A percentile compares a stretch with the other conserved stretches of the same genome.
These are phyloP conservation scores for Gymnocypris eckloni DNA, from an alignment of 2,797 vertebrate species.

Conservation along the genomic window DNA sequence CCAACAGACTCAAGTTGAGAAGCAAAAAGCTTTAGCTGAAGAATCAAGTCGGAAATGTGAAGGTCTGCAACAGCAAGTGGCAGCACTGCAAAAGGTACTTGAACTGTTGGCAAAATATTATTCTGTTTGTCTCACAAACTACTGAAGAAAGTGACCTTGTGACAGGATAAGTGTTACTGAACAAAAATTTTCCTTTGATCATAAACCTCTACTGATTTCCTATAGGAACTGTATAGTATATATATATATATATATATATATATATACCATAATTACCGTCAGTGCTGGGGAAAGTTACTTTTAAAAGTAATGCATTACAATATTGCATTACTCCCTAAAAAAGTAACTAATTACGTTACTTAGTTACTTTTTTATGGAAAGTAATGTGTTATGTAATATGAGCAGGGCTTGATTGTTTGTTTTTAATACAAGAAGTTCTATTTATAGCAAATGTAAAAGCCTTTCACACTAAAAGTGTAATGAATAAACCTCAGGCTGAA, in stretches of 20 bases:
- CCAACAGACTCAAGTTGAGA: constrained; percentile 87
- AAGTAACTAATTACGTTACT: too few species aligned
- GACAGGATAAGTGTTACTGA: not conserved
- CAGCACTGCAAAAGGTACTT: constrained; percentile 84
- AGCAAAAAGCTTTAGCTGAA: constrained; percentile 84
- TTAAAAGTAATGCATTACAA: too few species aligned
- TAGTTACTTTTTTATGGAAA: too few species aligned
- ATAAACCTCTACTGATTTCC: constrained; percentile 6
- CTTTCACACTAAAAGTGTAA: too few species aligned
- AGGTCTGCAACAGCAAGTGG: constrained; percentile 83
- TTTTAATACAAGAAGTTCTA: too few species aligned
- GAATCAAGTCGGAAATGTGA: constrained; percentile 84
- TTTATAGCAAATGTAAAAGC: too few species aligned
- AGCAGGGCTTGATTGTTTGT: too few species aligned
- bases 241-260: not conserved
- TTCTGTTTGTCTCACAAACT: not conserved
- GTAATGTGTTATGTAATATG: too few species aligned
- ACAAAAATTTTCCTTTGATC: not conserved
- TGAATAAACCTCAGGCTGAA: too few species aligned
- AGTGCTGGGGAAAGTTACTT: too few species aligned
- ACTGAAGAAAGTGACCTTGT: constrained; percentile 1
- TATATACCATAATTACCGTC: not conserved
- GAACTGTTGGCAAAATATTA: not conserved
- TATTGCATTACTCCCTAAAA: too few species aligned
- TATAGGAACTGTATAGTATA: not conserved